These are phyloP conservation scores for Cyrtonyx montezumae DNA, from an alignment of 2,113 vertebrate genomes.

Conservation along the genomic window DNA sequence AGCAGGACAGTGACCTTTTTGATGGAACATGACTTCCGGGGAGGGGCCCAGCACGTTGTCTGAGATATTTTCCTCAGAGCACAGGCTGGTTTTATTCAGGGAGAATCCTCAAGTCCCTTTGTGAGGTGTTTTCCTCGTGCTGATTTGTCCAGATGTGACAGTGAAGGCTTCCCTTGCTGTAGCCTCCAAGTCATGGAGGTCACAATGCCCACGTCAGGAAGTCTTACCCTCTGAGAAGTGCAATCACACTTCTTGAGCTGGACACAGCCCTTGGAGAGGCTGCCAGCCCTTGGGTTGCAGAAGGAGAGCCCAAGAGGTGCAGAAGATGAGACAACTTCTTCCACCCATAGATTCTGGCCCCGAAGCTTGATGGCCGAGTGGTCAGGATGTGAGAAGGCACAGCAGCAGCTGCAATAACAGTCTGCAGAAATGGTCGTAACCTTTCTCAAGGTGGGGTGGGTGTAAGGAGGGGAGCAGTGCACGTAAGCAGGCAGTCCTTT, in stretches of 20 bases:
- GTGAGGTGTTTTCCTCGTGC: background rate
- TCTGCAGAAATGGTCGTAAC: background rate
- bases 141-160: fast-evolving
- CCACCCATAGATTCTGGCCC: background rate
- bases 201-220: background rate
- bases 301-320: background rate
- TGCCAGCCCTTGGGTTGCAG: background rate
- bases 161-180: background rate
- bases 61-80: background rate
- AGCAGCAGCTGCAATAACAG: background rate
- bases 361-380: background rate
- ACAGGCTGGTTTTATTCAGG: background rate
- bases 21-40: background rate
- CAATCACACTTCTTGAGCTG: background rate
- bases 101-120: background rate
- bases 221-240: background rate
- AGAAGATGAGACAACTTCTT: background rate
- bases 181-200: background rate
- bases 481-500: background rate
- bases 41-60: background rate
- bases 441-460: background rate
- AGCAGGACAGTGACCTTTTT: background rate
- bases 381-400: background rate
- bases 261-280: background rate
- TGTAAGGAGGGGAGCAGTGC: fast-evolving